Evolutionary conservation across 2,888 invertebrate genomes (phyloP).

Genomic region (Troides oblongomaculatus): DNA sequence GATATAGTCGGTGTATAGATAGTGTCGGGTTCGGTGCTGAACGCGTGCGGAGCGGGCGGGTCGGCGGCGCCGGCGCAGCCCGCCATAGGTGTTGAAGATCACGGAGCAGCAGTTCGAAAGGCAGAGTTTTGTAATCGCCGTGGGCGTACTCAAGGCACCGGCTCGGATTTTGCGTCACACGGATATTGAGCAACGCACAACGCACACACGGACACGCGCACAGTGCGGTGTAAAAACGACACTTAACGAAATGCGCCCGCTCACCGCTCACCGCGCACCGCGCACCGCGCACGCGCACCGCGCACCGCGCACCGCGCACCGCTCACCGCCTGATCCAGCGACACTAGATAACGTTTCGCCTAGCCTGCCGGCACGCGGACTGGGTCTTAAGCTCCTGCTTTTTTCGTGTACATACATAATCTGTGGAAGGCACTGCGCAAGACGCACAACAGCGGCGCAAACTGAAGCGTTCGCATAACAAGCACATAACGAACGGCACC

Average conservation of each 20-base stretch:
- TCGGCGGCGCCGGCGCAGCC: too few relatives aligned
- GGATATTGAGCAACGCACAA: constrained; percentile 44
- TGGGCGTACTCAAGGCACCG: constrained; percentile 45
- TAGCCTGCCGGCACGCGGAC: neutral
- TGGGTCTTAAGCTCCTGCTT: constrained; percentile 27
- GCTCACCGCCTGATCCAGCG: constrained; percentile 28
- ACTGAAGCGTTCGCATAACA: too few relatives aligned
- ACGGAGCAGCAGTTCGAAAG: constrained; percentile 45
- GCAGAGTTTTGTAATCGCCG: constrained; percentile 43
- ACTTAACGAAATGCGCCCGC: constrained; percentile 25
- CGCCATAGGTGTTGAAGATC: constrained; percentile 29
- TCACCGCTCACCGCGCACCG: constrained; percentile 4
- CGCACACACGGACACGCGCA: constrained; percentile 2
- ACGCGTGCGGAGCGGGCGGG: too few relatives aligned
- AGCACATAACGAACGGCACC: neutral
- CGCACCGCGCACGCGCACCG: constrained; percentile 25
- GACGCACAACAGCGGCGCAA: neutral
- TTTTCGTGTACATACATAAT: constrained; percentile 13
- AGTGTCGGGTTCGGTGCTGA: too few relatives aligned
- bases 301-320: neutral
- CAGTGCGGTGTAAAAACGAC: constrained; percentile 34
- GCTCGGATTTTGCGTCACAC: constrained; percentile 42
- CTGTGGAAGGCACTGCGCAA: neutral
- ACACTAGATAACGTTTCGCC: constrained; percentile 1
- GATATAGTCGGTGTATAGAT: too few relatives aligned